Percentiles rank a stretch among this genome's conserved stretches.
Conservation (phyloP, 2,888 invertebrate genomes). For the Tholera decimalis region DNA sequence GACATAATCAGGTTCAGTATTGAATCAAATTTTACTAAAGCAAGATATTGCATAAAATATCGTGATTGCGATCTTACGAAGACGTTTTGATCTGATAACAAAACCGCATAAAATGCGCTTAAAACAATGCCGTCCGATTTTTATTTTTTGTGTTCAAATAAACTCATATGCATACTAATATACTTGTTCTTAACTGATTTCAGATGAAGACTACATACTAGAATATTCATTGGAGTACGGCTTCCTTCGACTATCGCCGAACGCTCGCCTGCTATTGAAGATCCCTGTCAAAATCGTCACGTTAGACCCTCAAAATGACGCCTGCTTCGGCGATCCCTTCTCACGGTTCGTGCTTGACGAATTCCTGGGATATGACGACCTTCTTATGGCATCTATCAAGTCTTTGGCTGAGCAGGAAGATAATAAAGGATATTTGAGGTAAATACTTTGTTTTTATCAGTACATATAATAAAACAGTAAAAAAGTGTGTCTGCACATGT, state of each 20-base stretch:
- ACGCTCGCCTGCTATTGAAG: constrained; percentile 96
- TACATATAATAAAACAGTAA: no score
- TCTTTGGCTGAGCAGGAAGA: constrained; percentile 98
- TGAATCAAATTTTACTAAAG: no score
- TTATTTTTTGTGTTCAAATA: no score
- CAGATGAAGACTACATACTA: constrained; percentile 98
- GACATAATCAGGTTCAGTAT: no score
- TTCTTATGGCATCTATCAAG: constrained; percentile 99
- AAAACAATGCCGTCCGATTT: no score
- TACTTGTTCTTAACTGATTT: constrained; percentile 60
- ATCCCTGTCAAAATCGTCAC: constrained; percentile 97
- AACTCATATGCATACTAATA: no score
- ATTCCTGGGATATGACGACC: constrained; percentile 99
- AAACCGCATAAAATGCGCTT: no score
- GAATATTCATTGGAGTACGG: constrained; percentile 99
- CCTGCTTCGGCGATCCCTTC: constrained; percentile 98
- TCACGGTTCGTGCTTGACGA: constrained; percentile 97
- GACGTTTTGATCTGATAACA: no score
- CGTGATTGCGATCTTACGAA: no score
- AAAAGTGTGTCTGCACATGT: no score
- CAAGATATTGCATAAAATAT: no score
- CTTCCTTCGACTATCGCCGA: constrained; percentile 97
- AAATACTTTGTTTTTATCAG: constrained; percentile 17
- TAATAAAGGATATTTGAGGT: constrained; percentile 98
- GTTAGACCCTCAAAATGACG: constrained; percentile 96